Base-by-base conservation (phyloP, 1,140 invertebrate genomes). In the Scaptomyza montana region DNA sequence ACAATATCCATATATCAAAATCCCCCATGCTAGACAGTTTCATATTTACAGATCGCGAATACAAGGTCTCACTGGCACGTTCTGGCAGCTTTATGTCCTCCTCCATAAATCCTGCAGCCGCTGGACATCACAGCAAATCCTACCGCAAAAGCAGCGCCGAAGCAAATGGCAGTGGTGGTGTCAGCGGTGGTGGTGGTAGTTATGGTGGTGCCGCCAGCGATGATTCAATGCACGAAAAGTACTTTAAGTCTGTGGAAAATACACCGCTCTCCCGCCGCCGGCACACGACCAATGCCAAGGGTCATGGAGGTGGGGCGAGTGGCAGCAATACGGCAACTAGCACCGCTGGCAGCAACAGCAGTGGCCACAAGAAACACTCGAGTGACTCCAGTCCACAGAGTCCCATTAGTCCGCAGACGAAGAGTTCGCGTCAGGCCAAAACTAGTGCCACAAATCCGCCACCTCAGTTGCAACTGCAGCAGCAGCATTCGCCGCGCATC, bases 171-270 rank as follows among this genome's bases (percentile, higher is more conserved):
- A 92, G 92, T 19, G 92, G 92, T 9, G 92, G 90, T 9, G 55
- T 19, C 33, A 92, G 92, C 7, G 93, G 71, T 39, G 90, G 92
- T 41, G 69, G 63, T 60, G 92, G 92, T 13, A 93, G 71, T 5
- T 92, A 92, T 46, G 70, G 70, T 55, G 92, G 92, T 16, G 93
- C 93, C 6, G 92, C 92, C 21, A 93, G 93, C 30, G 95, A 96
- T 80, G 96, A 96, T 92, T 95, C 95, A 0, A 96, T 96, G 96
- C 96, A 96, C 90, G 96, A 96, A 82, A 96, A 96, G 78, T 96
- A 96, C 82, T 94, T 96, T 77, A 94, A 94, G 78, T 94, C 94
- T 19, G 94, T 94, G 50, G 94, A 94, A 70, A 94, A 93, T 80
- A 94, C 94, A 43, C 94, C 94, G 8, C 77, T 94, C 46, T 93